Percentiles rank a stretch among this genome's conserved stretches.
Evolutionary conservation across 2,113 vertebrate genomes (phyloP).

Genomic region (Perca fluviatilis): DNA sequence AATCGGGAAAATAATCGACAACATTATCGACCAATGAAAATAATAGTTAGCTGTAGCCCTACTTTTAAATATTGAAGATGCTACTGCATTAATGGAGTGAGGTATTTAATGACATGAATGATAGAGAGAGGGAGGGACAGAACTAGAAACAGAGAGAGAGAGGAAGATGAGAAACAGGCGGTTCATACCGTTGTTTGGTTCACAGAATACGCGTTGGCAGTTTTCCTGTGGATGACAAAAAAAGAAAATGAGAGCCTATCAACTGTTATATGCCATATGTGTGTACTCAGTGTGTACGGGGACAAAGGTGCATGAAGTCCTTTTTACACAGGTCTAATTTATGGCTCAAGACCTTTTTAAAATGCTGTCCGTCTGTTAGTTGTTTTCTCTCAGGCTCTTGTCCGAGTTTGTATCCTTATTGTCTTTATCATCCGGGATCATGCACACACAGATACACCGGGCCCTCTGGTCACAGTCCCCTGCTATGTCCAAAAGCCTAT

Average conservation of each 20-base stretch:
- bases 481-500: not conserved
- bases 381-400: not conserved
- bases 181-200: conserved; percentile 57
- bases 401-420: too few relatives aligned
- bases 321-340: not conserved
- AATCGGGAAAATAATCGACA: too few relatives aligned
- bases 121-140: not conserved
- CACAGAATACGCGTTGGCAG: conserved; percentile 56
- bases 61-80: not conserved
- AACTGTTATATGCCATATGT: not conserved
- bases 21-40: too few relatives aligned
- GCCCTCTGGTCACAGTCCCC: not conserved
- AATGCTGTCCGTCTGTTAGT: not conserved
- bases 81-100: not conserved
- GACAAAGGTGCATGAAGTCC: not conserved
- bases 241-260: conserved; percentile 4
- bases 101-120: not conserved
- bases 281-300: not conserved
- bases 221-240: conserved; percentile 55
- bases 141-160: not conserved
- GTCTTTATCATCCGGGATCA: too few relatives aligned
- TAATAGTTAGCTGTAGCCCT: too few relatives aligned
- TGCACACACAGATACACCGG: not conserved
- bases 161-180: not conserved
- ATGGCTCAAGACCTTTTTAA: not conserved